Evolutionary conservation across 2,888 invertebrate species (phyloP).

Genomic region (Nesidiocoris tenuis): DNA sequence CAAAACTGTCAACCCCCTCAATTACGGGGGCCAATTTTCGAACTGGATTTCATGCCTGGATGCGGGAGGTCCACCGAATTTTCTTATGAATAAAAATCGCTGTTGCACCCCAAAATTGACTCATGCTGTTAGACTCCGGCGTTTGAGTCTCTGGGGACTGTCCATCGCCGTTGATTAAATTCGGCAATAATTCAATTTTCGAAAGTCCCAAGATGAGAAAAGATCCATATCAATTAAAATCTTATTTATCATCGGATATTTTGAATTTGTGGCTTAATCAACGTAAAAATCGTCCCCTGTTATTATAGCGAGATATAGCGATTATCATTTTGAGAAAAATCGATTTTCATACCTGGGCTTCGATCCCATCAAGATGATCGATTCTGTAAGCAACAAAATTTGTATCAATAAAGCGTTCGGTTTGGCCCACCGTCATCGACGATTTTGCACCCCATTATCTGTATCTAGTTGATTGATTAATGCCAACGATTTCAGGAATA

Average conservation of each 20-base stretch:
- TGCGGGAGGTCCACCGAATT: not conserved
- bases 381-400: no score
- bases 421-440: no score
- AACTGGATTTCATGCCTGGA: not conserved
- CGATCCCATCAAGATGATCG: no score
- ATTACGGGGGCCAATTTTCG: slow-evolving; percentile 2
- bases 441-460: no score
- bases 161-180: not conserved
- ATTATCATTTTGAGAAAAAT: not conserved
- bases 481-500: no score
- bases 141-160: not conserved
- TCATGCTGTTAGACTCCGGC: not conserved
- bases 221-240: not conserved
- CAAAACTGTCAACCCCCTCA: slow-evolving; percentile 38
- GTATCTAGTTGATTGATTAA: no score
- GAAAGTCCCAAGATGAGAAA: not conserved
- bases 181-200: not conserved
- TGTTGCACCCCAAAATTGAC: not conserved
- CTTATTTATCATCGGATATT: not conserved
- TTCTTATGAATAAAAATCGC: not conserved
- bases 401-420: no score
- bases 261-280: not conserved
- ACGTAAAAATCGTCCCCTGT: no score
- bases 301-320: no score
- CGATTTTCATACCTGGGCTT: not conserved